These are phyloP conservation scores for Crocodylus rhombifer DNA, from an alignment of 2,797 vertebrate species.

Conservation along the genomic window DNA sequence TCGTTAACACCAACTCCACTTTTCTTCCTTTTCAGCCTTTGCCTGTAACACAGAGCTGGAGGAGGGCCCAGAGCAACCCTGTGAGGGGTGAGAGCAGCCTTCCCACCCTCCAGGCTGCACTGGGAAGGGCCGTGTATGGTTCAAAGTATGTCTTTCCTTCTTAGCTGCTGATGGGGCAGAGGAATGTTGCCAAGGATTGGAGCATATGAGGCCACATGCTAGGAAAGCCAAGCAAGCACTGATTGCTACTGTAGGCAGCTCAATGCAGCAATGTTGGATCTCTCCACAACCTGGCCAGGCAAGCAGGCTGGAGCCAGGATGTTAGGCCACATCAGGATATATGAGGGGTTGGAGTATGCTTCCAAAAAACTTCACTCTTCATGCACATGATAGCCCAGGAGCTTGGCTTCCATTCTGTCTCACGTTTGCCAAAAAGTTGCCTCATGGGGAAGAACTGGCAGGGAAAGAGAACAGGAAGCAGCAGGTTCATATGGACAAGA, in stretches of 20 bases:
- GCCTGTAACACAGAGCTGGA: background rate
- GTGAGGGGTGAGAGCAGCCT: background rate
- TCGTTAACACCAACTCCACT: accelerated
- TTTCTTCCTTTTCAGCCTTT: background rate
- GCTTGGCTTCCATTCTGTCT: accelerated
- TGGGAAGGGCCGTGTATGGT: background rate
- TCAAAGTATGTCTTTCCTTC: background rate
- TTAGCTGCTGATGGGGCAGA: background rate
- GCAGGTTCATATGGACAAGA: background rate
- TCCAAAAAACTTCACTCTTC: background rate
- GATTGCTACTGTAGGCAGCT: background rate
- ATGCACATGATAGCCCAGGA: accelerated
- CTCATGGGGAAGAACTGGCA: background rate
- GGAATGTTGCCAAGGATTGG: accelerated
- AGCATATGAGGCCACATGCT: background rate
- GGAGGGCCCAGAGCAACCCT: background rate
- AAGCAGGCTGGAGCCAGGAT: background rate
- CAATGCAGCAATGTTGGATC: accelerated
- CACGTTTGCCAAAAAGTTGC: background rate
- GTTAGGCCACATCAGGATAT: accelerated
- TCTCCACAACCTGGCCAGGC: accelerated
- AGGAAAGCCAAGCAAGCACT: background rate
- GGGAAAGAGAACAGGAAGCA: accelerated
- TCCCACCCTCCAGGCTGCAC: background rate
- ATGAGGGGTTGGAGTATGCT: background rate